phyloP scores from a whole-genome alignment of 2,113 vertebrate species.

The Perca flavescens region DNA sequence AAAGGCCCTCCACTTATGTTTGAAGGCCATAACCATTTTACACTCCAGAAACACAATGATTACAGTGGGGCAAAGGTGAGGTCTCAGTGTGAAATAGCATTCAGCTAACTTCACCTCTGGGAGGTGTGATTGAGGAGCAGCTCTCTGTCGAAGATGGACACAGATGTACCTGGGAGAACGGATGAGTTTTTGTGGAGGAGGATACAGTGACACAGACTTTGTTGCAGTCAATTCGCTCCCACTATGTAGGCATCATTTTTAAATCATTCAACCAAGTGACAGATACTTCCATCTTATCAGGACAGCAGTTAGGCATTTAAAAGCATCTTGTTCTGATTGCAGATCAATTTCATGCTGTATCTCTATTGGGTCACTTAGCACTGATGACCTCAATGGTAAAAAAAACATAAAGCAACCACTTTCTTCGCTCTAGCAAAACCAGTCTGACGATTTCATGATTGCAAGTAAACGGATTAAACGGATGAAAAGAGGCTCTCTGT shows the following conservation, averaged over 20 bases:
- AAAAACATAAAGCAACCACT: neutral
- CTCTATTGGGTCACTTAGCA: neutral
- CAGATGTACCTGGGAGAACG: neutral
- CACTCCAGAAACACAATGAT: constrained; percentile 47
- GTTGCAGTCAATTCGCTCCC: constrained; percentile 24
- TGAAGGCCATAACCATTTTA: constrained; percentile 51
- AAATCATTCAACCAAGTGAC: constrained; percentile 24
- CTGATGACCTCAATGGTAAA: neutral
- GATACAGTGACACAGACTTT: constrained; percentile 34
- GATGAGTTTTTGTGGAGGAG: constrained; percentile 26
- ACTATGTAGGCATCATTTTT: constrained; percentile 13
- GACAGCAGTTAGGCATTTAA: constrained; percentile 1
- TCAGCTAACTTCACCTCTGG: constrained; percentile 40
- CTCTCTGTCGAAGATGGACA: constrained; percentile 38
- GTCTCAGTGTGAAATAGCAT: constrained; percentile 45
- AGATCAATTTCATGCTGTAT: neutral
- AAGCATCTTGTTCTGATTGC: constrained; percentile 35
- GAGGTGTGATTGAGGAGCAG: constrained; percentile 45
- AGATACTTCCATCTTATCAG: neutral
- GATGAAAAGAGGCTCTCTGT: constrained; percentile 13
- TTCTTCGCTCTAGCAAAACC: neutral
- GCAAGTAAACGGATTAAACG: constrained; percentile 6
- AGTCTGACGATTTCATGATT: constrained; percentile 28
- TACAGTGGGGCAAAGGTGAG: constrained; percentile 44
- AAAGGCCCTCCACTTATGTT: constrained; percentile 38